Conservation (phyloP, 2,113 vertebrate genomes). For the Haemorhous mexicanus region DNA sequence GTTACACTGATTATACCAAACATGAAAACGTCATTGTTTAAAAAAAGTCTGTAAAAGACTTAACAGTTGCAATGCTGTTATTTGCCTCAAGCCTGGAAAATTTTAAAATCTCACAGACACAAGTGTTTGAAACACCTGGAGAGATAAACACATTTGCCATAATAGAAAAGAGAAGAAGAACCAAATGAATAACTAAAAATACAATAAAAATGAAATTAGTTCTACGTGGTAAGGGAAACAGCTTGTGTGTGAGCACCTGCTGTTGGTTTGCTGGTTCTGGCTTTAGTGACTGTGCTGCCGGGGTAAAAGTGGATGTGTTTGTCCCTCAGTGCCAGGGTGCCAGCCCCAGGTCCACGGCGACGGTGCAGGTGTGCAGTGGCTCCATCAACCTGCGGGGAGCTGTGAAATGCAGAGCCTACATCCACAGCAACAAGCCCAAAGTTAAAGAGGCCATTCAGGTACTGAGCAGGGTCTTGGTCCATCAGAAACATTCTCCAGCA, state of each 20-base stretch:
- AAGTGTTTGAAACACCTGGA: neutral
- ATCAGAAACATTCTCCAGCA: neutral
- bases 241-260: neutral
- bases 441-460: slow-evolving; percentile 87
- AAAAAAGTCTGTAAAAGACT: neutral
- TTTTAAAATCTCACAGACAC: neutral
- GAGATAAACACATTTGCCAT: neutral
- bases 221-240: neutral
- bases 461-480: neutral
- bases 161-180: neutral
- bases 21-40: neutral
- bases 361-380: slow-evolving; percentile 80
- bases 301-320: neutral
- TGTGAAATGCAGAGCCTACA: slow-evolving; percentile 84
- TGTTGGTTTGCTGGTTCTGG: neutral
- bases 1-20: neutral
- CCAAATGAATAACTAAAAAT: neutral
- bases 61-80: neutral
- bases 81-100: neutral
- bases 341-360: slow-evolving; percentile 70
- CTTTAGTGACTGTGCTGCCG: neutral
- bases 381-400: slow-evolving; percentile 81
- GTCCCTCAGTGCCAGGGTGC: slow-evolving; percentile 60
- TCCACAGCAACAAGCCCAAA: slow-evolving; percentile 88
- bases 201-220: neutral